Base-by-base conservation (phyloP, 2,797 vertebrate species). In the Ciconia nigra region DNA sequence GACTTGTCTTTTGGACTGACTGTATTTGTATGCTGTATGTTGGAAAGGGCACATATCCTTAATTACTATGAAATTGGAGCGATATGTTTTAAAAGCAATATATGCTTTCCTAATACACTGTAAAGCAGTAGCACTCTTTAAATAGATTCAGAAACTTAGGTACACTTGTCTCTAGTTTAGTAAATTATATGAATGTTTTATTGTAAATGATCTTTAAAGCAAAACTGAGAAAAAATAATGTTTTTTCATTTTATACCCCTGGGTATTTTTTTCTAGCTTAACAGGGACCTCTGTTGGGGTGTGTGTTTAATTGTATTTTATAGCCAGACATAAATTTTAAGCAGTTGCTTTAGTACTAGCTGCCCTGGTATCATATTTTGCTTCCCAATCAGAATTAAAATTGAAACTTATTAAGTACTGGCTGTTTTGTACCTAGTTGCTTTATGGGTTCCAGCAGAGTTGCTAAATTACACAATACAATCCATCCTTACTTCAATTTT, bases 351-450 rank as follows among this genome's bases (percentile, higher is more conserved):
- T 41, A 62, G 19, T 63, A 61, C 70, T 87, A 92, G 49, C 61
- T 89, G 65, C 37, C 52, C 51, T 88, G 24, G 46, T 82, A 73
- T 82, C 61, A 31, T 79, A 86, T 79, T 96, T 92, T 95, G 47
- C 59, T 83, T 91, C 41, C 57, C 52, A 94, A 89, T 90, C 54
- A 93, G 76, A 95, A 92, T 83, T 82, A 90, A 90, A 96, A 90
- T 76, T 54, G 59, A 86, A 93, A 87, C 66, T 51, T 89, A 71
- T 70, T 95, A 92, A 87, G 69, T 81, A 69, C 37, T 87, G 24
- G n/a, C 83, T 96, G 82, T 17, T 95, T 95, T 83, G 58, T 93
- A 84, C 54, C 44, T 31, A 85, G 82, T 92, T 95, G 81, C 59
- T 94, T 51, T 44, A 42, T 55, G 71, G 42, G 71, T 95, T 93